These are phyloP conservation scores for Drosophila erecta DNA, from an alignment of 1,140 invertebrate genomes.

Conservation along the genomic window DNA sequence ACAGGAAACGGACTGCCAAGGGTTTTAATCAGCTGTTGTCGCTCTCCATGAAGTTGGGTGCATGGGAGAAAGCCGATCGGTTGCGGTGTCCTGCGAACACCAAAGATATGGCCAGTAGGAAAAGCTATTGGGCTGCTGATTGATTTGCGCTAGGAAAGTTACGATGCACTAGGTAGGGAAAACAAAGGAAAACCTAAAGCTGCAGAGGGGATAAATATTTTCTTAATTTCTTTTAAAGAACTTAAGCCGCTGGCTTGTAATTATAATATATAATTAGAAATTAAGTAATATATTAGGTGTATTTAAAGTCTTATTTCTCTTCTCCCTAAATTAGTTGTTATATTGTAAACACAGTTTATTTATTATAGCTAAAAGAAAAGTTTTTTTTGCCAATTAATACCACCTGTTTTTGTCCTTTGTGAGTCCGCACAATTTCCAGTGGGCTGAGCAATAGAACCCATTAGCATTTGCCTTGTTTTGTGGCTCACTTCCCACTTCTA, in stretches of 20 bases:
- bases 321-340: too few species aligned
- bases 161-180: neutral
- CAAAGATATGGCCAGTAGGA: too few species aligned
- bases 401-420: too few species aligned
- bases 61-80: slow-evolving; percentile 22
- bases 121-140: neutral
- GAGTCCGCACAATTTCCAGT: neutral
- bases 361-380: too few species aligned
- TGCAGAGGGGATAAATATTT: too few species aligned
- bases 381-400: too few species aligned
- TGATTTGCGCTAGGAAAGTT: neutral
- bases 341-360: too few species aligned
- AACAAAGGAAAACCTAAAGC: too few species aligned
- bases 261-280: too few species aligned
- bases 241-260: too few species aligned
- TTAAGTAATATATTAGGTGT: too few species aligned
- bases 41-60: slow-evolving; percentile 16
- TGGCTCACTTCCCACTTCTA: neutral
- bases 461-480: neutral
- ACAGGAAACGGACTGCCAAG: slow-evolving; percentile 20
- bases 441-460: neutral
- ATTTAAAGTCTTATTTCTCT: too few species aligned
- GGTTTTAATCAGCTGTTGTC: slow-evolving; percentile 68
- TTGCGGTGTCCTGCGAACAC: slow-evolving; percentile 5
- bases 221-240: neutral